A percentile compares a stretch with the other conserved stretches of the same genome.
Evolutionary conservation across 2,797 vertebrate species (phyloP).

Genomic region (Philypnodon macrostomus): DNA sequence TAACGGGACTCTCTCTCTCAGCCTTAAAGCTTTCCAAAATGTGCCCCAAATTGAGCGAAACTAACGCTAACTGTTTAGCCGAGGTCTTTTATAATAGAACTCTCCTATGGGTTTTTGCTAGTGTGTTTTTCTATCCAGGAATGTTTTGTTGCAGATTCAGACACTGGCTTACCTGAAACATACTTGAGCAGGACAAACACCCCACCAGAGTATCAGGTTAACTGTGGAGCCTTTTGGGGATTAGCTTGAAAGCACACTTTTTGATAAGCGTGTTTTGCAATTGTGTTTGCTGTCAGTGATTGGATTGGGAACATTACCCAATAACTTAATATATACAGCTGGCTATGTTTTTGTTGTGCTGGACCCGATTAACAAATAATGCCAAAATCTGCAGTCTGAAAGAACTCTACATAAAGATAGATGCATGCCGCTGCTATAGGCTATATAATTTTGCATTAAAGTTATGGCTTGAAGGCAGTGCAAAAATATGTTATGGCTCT

Average conservation of each 20-base stretch:
- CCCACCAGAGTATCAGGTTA: constrained; percentile 5
- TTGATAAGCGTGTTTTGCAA: too few relatives aligned
- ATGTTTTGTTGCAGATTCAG: constrained; percentile 6
- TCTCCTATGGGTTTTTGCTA: background rate
- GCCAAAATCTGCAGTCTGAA: too few relatives aligned
- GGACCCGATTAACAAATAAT: too few relatives aligned
- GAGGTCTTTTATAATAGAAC: background rate
- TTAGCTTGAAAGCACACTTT: too few relatives aligned
- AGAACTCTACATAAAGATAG: too few relatives aligned
- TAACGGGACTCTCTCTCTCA: background rate
- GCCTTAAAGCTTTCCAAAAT: background rate
- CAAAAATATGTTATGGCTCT: constrained; percentile 4
- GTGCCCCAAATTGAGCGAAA: background rate
- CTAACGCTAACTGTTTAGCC: too few relatives aligned
- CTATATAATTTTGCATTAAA: too few relatives aligned
- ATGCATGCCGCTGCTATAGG: too few relatives aligned
- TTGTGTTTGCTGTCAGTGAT: background rate
- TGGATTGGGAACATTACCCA: background rate
- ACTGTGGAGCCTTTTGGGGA: too few relatives aligned
- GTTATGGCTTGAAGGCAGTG: constrained; percentile 4
- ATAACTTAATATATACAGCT: background rate
- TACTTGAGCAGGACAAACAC: background rate
- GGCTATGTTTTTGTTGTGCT: too few relatives aligned
- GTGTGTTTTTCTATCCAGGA: background rate
- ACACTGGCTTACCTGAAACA: background rate